Percentiles rank a stretch among this genome's conserved stretches.
Conservation (phyloP, 2,888 invertebrate genomes). For the Conistra vaccinii region DNA sequence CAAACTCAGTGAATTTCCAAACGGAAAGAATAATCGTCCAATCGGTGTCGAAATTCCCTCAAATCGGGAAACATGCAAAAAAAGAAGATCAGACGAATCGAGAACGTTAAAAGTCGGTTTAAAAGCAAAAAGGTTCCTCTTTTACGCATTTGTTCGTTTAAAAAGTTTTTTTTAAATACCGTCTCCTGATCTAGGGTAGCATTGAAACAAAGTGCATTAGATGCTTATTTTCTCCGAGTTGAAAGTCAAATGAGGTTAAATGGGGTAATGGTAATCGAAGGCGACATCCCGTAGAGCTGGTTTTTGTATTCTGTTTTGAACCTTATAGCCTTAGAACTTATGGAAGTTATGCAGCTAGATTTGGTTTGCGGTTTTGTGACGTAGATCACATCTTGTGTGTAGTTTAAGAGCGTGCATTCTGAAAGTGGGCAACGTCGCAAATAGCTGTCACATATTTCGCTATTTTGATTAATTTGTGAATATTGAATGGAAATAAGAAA, state of each 20-base stretch:
- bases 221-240: constrained; percentile 50
- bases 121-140: not conserved
- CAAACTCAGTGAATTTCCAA: not conserved
- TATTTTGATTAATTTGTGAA: too few species aligned
- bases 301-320: constrained; percentile 32
- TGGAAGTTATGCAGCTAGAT: not conserved
- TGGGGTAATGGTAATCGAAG: constrained; percentile 50
- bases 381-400: not conserved
- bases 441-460: too few species aligned
- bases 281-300: constrained; percentile 11
- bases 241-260: constrained; percentile 48
- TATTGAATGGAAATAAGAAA: too few species aligned
- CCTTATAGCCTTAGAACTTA: constrained; percentile 7
- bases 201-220: constrained; percentile 57
- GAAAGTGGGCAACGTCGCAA: too few species aligned
- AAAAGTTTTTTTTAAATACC: constrained; percentile 30
- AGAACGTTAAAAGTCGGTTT: constrained; percentile 2
- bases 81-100: not conserved
- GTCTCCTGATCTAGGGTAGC: constrained; percentile 13
- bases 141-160: constrained; percentile 36
- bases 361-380: not conserved
- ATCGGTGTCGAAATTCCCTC: not conserved
- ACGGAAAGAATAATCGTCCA: not conserved
- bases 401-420: too few species aligned
- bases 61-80: constrained; percentile 8